Base-by-base conservation (phyloP, 2,113 vertebrate species). In the Taxidea taxus region DNA sequence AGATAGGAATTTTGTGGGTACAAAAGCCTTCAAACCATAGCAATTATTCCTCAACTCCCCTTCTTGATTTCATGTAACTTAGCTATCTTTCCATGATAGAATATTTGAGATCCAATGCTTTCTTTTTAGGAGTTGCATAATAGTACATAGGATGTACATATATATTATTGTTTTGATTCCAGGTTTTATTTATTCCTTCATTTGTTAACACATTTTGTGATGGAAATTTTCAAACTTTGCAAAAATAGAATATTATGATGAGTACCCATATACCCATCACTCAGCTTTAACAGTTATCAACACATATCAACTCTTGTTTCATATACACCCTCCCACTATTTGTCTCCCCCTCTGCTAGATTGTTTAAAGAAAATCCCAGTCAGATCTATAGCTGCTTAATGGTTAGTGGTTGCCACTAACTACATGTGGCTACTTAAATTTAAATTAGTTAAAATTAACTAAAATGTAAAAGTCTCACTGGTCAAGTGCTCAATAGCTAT, bases 121-220 rank as follows among this genome's bases (percentile, higher is more conserved):
- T 88, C 49, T 62, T 78, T 82, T 84, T 39, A 94, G 58, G 44
- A 72, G 34, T 75, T 86, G 44, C 49, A 4, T 68, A 29, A 34
- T 68, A 34, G 42, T 75, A n/a, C 64, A 51, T 54, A 58, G 16
- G 20, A n/a, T 64, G 25, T 90, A 78, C 72, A 75, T 25, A 44
- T 34, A 27, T 47, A 77, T 13, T 31, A 29, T 80, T 78, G 83
- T 62, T 83, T 31, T 56, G 66, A 77, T 84, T 60, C 51, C 21
- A 87, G n/a, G 31, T 29, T 84, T 68, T 93, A 83, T 75, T 81
- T 85, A 89, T 74, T 70, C 85, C 29, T 94, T 82, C 37, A 89
- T 77, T 82, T 86, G 42, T 75, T 51, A 51, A 74, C 64, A 82
- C 60, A 34, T 62, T 60, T 83, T 89, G 74, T n/a, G 54, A 54